These are phyloP conservation scores for Magallana gigas DNA, from an alignment of 1,140 invertebrate species.

Conservation along the genomic window DNA sequence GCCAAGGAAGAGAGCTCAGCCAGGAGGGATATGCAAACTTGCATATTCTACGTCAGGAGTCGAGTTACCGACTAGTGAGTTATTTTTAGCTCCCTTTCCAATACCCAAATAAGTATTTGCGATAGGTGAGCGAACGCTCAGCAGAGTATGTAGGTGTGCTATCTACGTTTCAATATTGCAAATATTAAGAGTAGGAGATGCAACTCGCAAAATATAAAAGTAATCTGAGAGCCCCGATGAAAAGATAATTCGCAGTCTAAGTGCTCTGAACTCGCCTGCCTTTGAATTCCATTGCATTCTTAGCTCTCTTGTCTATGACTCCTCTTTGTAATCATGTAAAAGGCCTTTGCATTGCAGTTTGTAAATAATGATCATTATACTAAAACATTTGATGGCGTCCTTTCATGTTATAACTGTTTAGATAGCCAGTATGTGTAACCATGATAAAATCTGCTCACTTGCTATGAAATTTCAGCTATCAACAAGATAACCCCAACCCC, in stretches of 20 bases:
- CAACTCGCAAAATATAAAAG: constrained; percentile 29
- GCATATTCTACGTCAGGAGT: constrained; percentile 21
- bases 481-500: too few relatives aligned
- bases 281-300: constrained; percentile 24
- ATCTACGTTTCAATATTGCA: constrained; percentile 24
- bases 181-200: constrained; percentile 26
- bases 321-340: too few relatives aligned
- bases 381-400: too few relatives aligned
- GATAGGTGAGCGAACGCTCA: constrained; percentile 3
- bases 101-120: constrained; percentile 33
- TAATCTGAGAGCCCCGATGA: constrained; percentile 19
- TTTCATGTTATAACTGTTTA: too few relatives aligned
- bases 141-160: not conserved
- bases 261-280: not conserved
- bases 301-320: not conserved
- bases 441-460: too few relatives aligned
- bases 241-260: constrained; percentile 18
- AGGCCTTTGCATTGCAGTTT: too few relatives aligned
- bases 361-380: too few relatives aligned
- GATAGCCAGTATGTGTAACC: too few relatives aligned
- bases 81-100: constrained; percentile 34
- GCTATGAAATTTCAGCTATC: too few relatives aligned
- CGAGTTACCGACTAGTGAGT: constrained; percentile 27
- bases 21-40: not conserved
- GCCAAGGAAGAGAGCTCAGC: not conserved